Evolutionary conservation across 37 sponge, comb jelly and placozoan genomes (phyloP).

Genomic region (Hormiphora californensis): DNA sequence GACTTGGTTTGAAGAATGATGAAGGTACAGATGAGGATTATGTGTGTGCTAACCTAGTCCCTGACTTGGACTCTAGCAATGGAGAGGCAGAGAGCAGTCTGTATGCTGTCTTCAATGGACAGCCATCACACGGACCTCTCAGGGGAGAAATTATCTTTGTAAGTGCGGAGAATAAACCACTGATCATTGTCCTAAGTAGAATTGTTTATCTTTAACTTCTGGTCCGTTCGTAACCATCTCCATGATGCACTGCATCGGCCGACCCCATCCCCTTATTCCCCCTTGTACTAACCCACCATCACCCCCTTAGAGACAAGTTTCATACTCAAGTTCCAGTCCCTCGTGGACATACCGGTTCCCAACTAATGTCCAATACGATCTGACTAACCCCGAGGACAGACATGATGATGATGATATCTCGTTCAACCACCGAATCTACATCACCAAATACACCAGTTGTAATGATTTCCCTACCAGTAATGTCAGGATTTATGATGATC

Average conservation of each 20-base stretch:
- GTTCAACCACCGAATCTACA: background rate
- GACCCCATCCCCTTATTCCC: too few relatives aligned
- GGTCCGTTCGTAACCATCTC: background rate
- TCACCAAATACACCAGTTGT: constrained; percentile 1
- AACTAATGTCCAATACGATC: background rate
- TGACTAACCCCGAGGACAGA: background rate
- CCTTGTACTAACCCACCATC: too few relatives aligned
- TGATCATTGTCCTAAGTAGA: too few relatives aligned
- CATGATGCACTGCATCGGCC: background rate
- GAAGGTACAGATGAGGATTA: background rate
- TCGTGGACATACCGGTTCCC: background rate
- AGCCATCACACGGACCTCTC: background rate
- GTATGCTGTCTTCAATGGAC: background rate
- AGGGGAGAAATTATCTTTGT: background rate
- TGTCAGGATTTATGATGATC: background rate
- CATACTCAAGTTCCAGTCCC: too few relatives aligned
- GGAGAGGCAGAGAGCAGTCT: background rate
- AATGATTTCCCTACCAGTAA: background rate
- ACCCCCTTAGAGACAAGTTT: background rate
- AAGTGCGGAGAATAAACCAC: too few relatives aligned
- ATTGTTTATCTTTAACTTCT: too few relatives aligned
- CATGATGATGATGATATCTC: background rate
- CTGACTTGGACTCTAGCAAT: background rate
- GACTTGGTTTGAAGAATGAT: background rate
- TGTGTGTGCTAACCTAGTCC: background rate